Conservation (phyloP, 2,113 vertebrate species). For the Lagenorhynchus albirostris region DNA sequence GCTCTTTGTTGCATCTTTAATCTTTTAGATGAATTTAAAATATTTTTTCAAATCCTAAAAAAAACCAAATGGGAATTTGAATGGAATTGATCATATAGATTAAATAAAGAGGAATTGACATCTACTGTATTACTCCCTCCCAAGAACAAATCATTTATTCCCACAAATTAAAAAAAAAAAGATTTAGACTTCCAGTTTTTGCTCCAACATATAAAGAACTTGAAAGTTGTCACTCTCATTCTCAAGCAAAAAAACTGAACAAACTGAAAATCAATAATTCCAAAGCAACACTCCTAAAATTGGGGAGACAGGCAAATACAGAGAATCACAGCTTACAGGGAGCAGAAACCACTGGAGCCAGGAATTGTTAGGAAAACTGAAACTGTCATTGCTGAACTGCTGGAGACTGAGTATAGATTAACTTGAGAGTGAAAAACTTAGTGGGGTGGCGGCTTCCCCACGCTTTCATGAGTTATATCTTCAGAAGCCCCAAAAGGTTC, state of each 20-base stretch:
- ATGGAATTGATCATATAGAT: not conserved
- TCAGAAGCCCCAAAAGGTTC: not conserved
- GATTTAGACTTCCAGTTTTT: not conserved
- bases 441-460: too few relatives aligned
- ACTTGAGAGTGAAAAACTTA: not conserved
- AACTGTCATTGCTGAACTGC: not conserved
- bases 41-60: not conserved
- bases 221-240: not conserved
- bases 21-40: not conserved
- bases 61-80: not conserved
- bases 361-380: not conserved
- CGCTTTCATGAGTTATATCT: not conserved
- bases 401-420: not conserved
- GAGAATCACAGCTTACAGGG: not conserved
- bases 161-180: not conserved
- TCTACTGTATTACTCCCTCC: not conserved
- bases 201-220: not conserved
- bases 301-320: not conserved
- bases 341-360: not conserved
- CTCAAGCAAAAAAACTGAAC: not conserved
- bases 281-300: not conserved
- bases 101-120: not conserved
- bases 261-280: not conserved
- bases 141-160: not conserved
- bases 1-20: not conserved